Evolutionary conservation across 2,113 vertebrate species (phyloP), one percentile per base, ranked within the genome.

Genomic region (Brachirus orientalis): DNA sequence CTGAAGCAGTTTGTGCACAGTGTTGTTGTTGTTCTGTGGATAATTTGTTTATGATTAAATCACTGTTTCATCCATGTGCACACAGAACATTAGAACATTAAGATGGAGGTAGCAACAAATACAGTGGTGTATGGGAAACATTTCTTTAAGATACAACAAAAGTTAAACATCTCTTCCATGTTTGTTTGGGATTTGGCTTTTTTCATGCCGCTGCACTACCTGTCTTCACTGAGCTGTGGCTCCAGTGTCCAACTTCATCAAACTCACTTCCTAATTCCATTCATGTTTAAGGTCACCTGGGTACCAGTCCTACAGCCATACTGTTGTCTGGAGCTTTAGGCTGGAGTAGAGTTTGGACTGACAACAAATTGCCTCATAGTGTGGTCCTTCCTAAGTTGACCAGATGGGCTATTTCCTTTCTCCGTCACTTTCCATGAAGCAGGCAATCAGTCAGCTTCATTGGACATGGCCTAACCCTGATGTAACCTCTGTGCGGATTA

Each of bases 381-480:
- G 75, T 58, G 44, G 63, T 43, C 0, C 4, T 59, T 65, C 28
- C 35, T 41, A 17, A 14, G 35, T 57, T 41, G 50, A 69, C 60
- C 80, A 81, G 77, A 86, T 81, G 75, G 79, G 73, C 72, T 50
- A 61, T 61, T 75, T 86, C 64, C 71, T 76, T 63, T 77, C 57
- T 48, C 61, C 63, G 89, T 87, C 88, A 77, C 83, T 83, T 90
- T 69, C 76, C 76, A 88, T 88, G 53, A 83, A 77, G 60, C 37
- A 75, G 64, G 35, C 68, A 85, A 84, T 90, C 89, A 73, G 82
- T 87, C 85, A 85, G 66, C 45, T 47, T 55, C 51, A 65, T 62
- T 38, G 14, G 41, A 69, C 58, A 12, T 3, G 1, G 50, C 59
- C 19, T 28, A 41, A 61, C 71, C 50, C 75, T 69, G 22, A 40